These are phyloP conservation scores for Ahaetulla prasina DNA, from an alignment of 2,113 vertebrate genomes.

Conservation along the genomic window DNA sequence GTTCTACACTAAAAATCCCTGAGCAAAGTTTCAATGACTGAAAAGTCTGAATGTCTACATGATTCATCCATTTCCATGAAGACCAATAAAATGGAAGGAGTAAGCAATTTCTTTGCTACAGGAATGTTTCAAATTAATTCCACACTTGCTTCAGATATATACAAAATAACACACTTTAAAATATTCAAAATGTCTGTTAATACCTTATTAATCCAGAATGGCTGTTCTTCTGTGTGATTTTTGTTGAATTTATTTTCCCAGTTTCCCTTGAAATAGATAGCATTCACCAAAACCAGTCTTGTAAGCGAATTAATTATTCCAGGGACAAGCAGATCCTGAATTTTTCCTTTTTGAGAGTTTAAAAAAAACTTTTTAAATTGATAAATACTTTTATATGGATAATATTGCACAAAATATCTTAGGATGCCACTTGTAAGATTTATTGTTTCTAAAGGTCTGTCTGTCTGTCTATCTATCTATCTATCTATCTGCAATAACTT, in stretches of 20 bases:
- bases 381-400: rapidly evolving
- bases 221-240: slow-evolving; percentile 69
- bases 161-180: neutral
- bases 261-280: slow-evolving; percentile 92
- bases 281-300: slow-evolving; percentile 85
- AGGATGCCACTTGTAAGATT: neutral
- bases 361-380: neutral
- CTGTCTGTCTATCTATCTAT: too few species aligned
- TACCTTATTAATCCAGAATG: slow-evolving; percentile 80
- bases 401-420: neutral
- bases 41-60: neutral
- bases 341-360: slow-evolving; percentile 77
- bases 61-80: neutral
- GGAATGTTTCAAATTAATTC: neutral
- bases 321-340: slow-evolving; percentile 80
- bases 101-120: neutral
- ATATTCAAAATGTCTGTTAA: neutral
- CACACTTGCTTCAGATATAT: neutral
- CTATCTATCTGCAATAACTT: too few species aligned
- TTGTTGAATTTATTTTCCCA: slow-evolving; percentile 78
- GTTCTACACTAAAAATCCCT: neutral
- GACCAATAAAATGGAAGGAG: neutral
- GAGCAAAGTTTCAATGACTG: neutral
- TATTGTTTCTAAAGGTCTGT: neutral
- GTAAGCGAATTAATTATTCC: slow-evolving; percentile 71